These are phyloP conservation scores for Lordiphosa andalusiaca DNA, from an alignment of 2,888 invertebrate species.

Conservation along the genomic window DNA sequence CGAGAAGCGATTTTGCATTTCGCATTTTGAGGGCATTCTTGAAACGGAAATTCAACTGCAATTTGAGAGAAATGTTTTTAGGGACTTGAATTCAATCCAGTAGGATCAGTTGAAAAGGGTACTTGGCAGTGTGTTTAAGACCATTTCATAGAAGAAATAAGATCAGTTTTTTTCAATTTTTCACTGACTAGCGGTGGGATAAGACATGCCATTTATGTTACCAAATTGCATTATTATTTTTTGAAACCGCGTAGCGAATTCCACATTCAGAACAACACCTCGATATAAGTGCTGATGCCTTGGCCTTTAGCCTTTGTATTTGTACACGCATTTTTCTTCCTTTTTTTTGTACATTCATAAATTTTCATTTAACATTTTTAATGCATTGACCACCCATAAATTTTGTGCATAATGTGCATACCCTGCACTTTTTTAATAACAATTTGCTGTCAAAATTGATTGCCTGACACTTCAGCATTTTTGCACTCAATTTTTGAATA, in stretches of 20 bases:
- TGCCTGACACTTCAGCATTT: conserved; percentile 24
- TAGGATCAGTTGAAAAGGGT: too few relatives aligned
- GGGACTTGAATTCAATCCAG: too few relatives aligned
- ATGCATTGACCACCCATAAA: conserved; percentile 23
- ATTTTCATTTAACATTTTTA: conserved; percentile 32
- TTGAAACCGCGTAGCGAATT: too few relatives aligned
- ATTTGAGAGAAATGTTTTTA: too few relatives aligned
- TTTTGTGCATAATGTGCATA: conserved; percentile 22
- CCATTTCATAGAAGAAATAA: too few relatives aligned
- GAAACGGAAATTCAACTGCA: too few relatives aligned
- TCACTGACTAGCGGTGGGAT: too few relatives aligned
- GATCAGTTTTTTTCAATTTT: too few relatives aligned
- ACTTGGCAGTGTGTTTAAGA: too few relatives aligned
- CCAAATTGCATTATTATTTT: too few relatives aligned
- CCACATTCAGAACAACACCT: neutral
- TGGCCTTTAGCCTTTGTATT: conserved; percentile 12
- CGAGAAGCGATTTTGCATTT: conserved; percentile 7
- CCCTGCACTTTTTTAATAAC: conserved; percentile 4
- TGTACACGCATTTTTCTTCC: conserved; percentile 4
- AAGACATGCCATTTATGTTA: too few relatives aligned
- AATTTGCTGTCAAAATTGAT: conserved; percentile 24
- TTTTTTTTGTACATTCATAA: conserved; percentile 14
- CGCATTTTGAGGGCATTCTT: neutral
- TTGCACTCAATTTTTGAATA: conserved; percentile 2
- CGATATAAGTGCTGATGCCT: conserved; percentile 1